Evolutionary conservation across 2,888 invertebrate species (phyloP), one percentile per base, ranked within the genome.

Genomic region (Drosophila kambysellisi): DNA sequence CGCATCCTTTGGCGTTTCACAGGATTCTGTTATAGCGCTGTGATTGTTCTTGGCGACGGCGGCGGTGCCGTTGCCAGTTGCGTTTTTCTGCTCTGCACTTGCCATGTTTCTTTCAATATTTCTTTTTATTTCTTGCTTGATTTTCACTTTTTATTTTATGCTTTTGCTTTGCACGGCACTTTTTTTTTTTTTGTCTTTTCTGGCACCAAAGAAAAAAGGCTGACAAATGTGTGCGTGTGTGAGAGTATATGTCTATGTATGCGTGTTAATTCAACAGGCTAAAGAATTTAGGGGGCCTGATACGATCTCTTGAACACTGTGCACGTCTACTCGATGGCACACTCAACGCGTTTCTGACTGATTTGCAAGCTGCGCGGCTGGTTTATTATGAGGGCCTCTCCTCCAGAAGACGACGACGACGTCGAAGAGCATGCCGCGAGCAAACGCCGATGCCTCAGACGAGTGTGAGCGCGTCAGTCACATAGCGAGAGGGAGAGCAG

Each of bases 1-100:
- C 43, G 91, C 86, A 88, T 93, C 93, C 90, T 92, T 92, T 29
- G 74, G 68, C 67, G 81, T 52, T 17, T 85, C 70, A 5, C 37
- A 60, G 29, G 66, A 17, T 30, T 64, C 76, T 25, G 59, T 25
- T 37, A 48, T 20, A 2, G 63, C 48, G 62, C 60, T 51, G 72
- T 79, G 72, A 63, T 69, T 67, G 78, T 66, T 70, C 54, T 77
- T 74, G n/a, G 73, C 43, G 35, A 12, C 63, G 41, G 83, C 87
- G 37, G 85, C 74, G 68, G 77, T 65, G 59, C 70, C 70, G 29
- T 64, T 72, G 53, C 72, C 58, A 54, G 78, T 76, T 35, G 79
- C 69, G 65, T 73, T 87, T 83, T 91, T 91, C 59, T 78, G 89
- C 76, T 89, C 81, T 57, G 77, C 86, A 82, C 80, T 86, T 69